phyloP scores from a whole-genome alignment of 2,113 vertebrate genomes.

The Vidua chalybeata region DNA sequence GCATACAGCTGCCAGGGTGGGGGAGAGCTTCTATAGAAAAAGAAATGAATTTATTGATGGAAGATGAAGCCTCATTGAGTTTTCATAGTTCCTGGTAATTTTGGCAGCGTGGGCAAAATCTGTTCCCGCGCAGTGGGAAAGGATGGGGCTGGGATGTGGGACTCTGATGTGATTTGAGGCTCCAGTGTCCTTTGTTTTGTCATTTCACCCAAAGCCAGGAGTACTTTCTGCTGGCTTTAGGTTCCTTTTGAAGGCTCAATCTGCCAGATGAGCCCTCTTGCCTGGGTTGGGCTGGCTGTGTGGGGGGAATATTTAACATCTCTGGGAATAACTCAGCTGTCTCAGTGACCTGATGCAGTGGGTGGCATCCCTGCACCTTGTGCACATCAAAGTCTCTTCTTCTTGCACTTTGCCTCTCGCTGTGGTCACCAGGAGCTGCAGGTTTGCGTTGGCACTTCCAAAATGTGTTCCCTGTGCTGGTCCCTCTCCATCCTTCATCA shows the following conservation, averaged over 20 bases:
- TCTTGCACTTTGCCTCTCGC: not conserved
- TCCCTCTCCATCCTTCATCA: not conserved
- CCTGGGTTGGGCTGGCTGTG: not conserved
- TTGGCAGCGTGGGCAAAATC: conserved; percentile 29
- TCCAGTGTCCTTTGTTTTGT: not conserved
- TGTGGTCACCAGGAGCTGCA: not conserved
- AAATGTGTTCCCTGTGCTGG: rapidly evolving
- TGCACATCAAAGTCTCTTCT: not conserved
- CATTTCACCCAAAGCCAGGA: not conserved
- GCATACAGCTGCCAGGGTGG: conserved; percentile 51
- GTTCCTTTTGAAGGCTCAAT: not conserved
- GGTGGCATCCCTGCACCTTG: not conserved
- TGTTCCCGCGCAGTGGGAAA: not conserved
- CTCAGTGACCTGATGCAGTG: rapidly evolving
- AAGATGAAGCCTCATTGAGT: conserved; percentile 25
- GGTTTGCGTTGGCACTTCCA: not conserved
- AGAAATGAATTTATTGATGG: not conserved
- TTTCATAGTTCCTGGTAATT: conserved; percentile 21
- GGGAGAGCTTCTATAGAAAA: not conserved
- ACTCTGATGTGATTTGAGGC: not conserved
- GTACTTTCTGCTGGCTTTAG: not conserved
- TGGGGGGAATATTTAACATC: not conserved
- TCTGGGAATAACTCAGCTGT: not conserved
- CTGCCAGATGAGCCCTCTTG: not conserved
- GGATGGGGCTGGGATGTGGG: not conserved